Base-by-base conservation (phyloP, 2,113 vertebrate genomes). In the Myxocyprinus asiaticus region DNA sequence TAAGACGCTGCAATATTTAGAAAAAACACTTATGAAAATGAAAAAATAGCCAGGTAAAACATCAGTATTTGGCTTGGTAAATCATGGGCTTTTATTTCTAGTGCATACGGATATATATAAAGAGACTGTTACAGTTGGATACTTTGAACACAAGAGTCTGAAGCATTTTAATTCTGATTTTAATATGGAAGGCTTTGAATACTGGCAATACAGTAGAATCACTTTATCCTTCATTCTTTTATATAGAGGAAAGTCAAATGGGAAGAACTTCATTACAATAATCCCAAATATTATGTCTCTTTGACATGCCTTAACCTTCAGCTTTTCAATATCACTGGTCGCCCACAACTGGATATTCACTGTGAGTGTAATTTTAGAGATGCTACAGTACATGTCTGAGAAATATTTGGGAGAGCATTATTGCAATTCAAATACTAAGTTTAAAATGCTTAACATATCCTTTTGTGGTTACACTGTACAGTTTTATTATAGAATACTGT, bases 31-130 rank as follows among this genome's bases (percentile, higher is more conserved):
- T 48, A n/a, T n/a, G n/a, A n/a, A n/a, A n/a, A n/a, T n/a, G n/a
- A n/a, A n/a, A n/a, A n/a, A n/a, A n/a, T n/a, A 48, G 9, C 6
- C 53, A 75, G 59, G 3, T 47, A 12, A 3, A 55, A 55, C 59
- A 79, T 72, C 48, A 0, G 11, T 22, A 53, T 11, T 9, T 45
- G 66, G 10, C 68, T 89, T 81, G 75, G 81, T 90, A 91, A 94
- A 92, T 85, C 86, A 89, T 94, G 93, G 92, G 93, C 93, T 94
- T 94, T 94, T 93, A 94, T 92, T 94, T 92, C 88, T 89, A 91
- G 90, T 93, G 90, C 90, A 89, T 92, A 91, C 90, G 88, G 66
- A 91, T 86, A 90, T 83, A 90, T 83, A 92, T 82, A 76, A 83
- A 66, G 86, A 88, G 87, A 88, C 78, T 83, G 58, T 83, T 78